Base-by-base conservation (phyloP, 2,113 vertebrate genomes). In the Oreochromis spilurus region DNA sequence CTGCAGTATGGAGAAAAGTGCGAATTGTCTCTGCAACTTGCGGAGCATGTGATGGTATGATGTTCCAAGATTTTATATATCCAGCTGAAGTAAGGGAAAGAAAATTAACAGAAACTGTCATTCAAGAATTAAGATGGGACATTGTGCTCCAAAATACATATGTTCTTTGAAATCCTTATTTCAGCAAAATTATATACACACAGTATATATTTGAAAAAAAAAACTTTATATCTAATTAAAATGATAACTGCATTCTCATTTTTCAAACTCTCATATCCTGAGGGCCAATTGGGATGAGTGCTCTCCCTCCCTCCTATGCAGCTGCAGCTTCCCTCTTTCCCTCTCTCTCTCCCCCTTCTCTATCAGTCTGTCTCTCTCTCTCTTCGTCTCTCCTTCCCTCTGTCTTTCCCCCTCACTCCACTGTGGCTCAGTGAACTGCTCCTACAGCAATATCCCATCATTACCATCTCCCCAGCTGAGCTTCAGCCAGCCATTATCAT, bases 141-240 rank as follows among this genome's bases (percentile, higher is more conserved):
- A 29, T 40, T 78, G 36, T 24, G 40, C 80, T 77, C 54, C 34
- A 85, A 89, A 90, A 83, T 55, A 83, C 43, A 45, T 70, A 97
- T 97, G 97, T 98, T 98, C 97, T 98, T 98, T 98, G 97, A 99
- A 99, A 97, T 98, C 97, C 97, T 97, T 97, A 98, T 98, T 98
- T 98, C 97, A 99, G 97, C 97, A 98, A 97, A 98, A 98, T 97
- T 96, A 97, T 70, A 98, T 96, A 94, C 96, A 97, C 72, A 90
- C 53, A 79, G 21, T 97, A 97, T 97, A 84, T 84, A 67, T 77
- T 17, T 38, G 31, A 36, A 3, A 97, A 97, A 98, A 95, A 98
- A 98, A 98, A 97, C 97, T 98, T 98, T 98, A 98, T 97, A 99
- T 99, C 98, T 99, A 99, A 99, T 99, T 99, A 99, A 99, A 99